These are phyloP conservation scores for Cairina moschata DNA, from an alignment of 2,113 vertebrate genomes.

Conservation along the genomic window DNA sequence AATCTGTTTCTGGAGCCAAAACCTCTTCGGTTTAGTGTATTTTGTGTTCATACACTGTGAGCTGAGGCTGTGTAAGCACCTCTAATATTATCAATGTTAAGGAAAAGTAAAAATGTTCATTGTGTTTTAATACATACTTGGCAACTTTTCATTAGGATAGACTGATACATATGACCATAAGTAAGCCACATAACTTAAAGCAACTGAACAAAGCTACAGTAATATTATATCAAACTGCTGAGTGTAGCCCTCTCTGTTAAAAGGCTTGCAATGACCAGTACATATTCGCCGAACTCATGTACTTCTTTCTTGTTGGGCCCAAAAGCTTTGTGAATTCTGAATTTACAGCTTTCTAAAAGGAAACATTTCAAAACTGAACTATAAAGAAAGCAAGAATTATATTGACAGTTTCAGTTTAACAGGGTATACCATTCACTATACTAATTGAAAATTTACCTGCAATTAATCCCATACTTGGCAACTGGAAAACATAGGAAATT, in stretches of 20 bases:
- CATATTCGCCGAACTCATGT: background rate
- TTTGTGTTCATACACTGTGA: background rate
- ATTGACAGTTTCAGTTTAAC: background rate
- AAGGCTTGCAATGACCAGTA: background rate
- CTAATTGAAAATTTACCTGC: background rate
- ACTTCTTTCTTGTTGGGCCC: background rate
- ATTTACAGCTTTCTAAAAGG: background rate
- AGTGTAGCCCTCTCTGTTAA: background rate
- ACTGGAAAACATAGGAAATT: background rate
- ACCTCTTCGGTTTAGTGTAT: background rate
- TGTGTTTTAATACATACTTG: background rate
- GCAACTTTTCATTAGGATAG: background rate
- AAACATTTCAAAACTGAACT: background rate
- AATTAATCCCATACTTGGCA: background rate
- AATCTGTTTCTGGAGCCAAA: background rate
- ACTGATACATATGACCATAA: background rate
- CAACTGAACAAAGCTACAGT: background rate
- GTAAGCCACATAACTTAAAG: background rate
- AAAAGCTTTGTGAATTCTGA: background rate
- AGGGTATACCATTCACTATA: background rate
- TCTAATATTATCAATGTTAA: background rate
- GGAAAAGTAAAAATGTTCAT: background rate
- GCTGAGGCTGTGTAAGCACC: background rate
- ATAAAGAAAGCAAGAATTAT: background rate
- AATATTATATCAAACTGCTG: background rate